Conservation (phyloP, 2,888 invertebrate species). For the Choristoneura rosaceana region DNA sequence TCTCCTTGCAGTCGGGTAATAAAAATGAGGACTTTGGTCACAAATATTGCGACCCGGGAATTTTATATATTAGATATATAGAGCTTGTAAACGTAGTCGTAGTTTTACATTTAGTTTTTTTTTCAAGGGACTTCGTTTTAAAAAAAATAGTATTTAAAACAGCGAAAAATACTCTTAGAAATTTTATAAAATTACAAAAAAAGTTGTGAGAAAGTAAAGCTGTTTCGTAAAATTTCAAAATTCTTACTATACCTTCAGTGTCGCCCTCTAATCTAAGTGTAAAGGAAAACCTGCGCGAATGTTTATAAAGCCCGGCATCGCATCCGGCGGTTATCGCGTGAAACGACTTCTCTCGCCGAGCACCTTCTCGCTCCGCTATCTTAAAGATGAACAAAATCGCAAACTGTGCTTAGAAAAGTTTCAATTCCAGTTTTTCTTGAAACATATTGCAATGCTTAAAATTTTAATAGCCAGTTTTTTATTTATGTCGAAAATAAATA, state of each 20-base stretch:
- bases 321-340: slow-evolving; percentile 64
- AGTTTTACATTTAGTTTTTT: no score
- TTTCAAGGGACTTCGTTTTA: no score
- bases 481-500: no score
- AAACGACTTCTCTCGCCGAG: slow-evolving; percentile 48
- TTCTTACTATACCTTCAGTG: slow-evolving; percentile 46
- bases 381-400: slow-evolving; percentile 29
- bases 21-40: no score
- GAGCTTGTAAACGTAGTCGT: not conserved
- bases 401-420: slow-evolving; percentile 16
- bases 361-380: slow-evolving; percentile 24
- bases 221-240: slow-evolving; percentile 3
- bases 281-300: slow-evolving; percentile 61
- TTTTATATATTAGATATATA: no score
- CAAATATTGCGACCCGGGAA: no score
- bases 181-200: not conserved
- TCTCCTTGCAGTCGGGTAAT: no score
- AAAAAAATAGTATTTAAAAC: not conserved
- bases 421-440: slow-evolving; percentile 12
- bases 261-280: slow-evolving; percentile 60
- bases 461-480: not conserved
- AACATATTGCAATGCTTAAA: slow-evolving; percentile 22
- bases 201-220: not conserved
- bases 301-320: slow-evolving; percentile 62
- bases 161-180: not conserved